Conservation (phyloP, 2,888 invertebrate genomes). For the Coleophora flavipennella region DNA sequence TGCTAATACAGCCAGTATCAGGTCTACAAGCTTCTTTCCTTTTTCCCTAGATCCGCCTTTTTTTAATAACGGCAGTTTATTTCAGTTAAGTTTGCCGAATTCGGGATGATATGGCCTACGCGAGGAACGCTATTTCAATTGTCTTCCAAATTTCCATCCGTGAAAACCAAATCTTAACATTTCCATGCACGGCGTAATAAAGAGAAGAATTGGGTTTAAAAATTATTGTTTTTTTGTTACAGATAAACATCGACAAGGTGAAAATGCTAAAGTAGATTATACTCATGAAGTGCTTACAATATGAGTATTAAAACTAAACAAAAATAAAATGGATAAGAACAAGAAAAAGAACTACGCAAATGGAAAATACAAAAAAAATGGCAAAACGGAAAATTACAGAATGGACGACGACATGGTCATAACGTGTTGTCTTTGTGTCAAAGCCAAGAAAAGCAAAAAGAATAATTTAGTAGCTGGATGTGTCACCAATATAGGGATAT, state of each 20-base stretch:
- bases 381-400: constrained; percentile 48
- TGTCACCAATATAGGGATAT: constrained; percentile 86
- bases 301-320: too few relatives aligned
- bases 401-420: constrained; percentile 51
- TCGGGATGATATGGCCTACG: constrained; percentile 27
- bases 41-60: constrained; percentile 38
- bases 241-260: too few relatives aligned
- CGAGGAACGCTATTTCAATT: constrained; percentile 16
- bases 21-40: constrained; percentile 29
- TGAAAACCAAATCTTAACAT: constrained; percentile 12
- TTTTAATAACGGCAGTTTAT: constrained; percentile 40
- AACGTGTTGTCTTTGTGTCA: constrained; percentile 64
- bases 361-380: constrained; percentile 61
- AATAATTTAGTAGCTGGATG: constrained; percentile 75
- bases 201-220: too few relatives aligned
- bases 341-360: constrained; percentile 61
- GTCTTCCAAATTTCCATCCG: constrained; percentile 12
- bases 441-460: constrained; percentile 62
- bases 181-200: too few relatives aligned
- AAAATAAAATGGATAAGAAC: constrained; percentile 53
- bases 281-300: too few relatives aligned
- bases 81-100: constrained; percentile 28
- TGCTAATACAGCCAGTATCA: constrained; percentile 12
- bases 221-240: too few relatives aligned
- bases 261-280: too few relatives aligned